Base-by-base conservation (phyloP, 2,113 vertebrate genomes). In the Phocoena sinus region DNA sequence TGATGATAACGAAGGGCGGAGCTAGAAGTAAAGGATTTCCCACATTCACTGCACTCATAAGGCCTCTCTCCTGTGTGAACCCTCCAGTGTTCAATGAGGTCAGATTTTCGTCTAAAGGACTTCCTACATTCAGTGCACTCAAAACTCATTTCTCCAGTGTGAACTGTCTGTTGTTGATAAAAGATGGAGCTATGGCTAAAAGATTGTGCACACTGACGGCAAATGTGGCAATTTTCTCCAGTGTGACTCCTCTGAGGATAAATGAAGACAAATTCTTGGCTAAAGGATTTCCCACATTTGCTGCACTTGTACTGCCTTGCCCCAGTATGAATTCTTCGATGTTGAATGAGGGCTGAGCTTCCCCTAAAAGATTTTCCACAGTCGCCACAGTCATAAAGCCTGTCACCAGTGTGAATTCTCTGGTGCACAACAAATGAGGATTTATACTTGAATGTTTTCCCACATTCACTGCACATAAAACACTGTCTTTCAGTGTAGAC, bases 221-320 rank as follows among this genome's bases (percentile, higher is more conserved):
- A 95, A 5, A 81, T 23, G 0, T 58, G 63, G 70, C 38, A 73
- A 5, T 73, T 73, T 81, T 73, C 89, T 14, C 23, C 89, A 47
- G 25, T 68, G 68, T 60, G 77, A 82, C 44, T 82, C 58, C 84
- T 92, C 76, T 67, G 74, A 56, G 90, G 83, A 44, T 65, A 65
- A 82, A 67, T 36, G 20, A 76, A 67, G 38, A 81, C 47, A 50
- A 73, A 92, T 73, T 74, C 71, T 73, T 80, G 82, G 67, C 79
- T 95, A 53, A 95, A 95, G 11, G 44, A 83, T 31, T 90, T 90
- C 3, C 68, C 79, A 58, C 86, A 95, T 36, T 95, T 90, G 31
- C 86, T 82, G 9, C 93, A 95, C 60, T 68, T 95, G 70, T 76
- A 82, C 70, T 84, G 94, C 33, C 33, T 91, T 60, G 87, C 80